Evolutionary conservation across 2,888 invertebrate genomes (phyloP).

Genomic region (Hydrotaea diabolus): DNA sequence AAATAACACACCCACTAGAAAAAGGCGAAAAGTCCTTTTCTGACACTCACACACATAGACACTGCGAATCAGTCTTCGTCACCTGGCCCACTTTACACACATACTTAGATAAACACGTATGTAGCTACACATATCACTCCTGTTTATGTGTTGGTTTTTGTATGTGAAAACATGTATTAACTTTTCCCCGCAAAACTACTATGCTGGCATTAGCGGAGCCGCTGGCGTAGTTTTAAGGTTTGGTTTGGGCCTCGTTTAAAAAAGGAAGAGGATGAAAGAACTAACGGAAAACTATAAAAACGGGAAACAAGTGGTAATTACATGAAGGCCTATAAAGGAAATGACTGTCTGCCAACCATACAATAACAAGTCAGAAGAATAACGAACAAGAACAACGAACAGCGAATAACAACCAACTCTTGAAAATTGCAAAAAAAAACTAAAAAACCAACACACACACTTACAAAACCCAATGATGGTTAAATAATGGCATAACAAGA

Average conservation of each 20-base stretch:
- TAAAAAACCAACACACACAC: slow-evolving; percentile 14
- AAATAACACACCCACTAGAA: slow-evolving; percentile 53
- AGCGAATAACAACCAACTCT: neutral
- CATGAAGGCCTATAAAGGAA: slow-evolving; percentile 71
- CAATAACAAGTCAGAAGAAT: slow-evolving; percentile 52
- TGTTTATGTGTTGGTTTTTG: neutral
- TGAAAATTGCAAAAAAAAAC: neutral
- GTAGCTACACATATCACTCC: neutral
- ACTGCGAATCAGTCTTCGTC: neutral
- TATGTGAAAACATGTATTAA: slow-evolving; percentile 15
- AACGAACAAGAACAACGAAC: slow-evolving; percentile 44
- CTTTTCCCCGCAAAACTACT: neutral
- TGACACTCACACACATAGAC: neutral
- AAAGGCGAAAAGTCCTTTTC: slow-evolving; percentile 9
- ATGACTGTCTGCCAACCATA: slow-evolving; percentile 70
- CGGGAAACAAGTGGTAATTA: slow-evolving; percentile 71
- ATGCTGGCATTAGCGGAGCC: neutral
- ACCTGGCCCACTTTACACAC: neutral
- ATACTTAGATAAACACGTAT: neutral
- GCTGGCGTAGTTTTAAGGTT: neutral
- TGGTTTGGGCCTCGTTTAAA: neutral
- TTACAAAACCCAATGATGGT: slow-evolving; percentile 53
- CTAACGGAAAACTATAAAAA: slow-evolving; percentile 66
- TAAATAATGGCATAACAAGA: slow-evolving; percentile 63
- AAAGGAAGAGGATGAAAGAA: slow-evolving; percentile 37